Evolutionary conservation across 2,888 invertebrate genomes (phyloP).

Genomic region (Lepetodrilus schrolli): DNA sequence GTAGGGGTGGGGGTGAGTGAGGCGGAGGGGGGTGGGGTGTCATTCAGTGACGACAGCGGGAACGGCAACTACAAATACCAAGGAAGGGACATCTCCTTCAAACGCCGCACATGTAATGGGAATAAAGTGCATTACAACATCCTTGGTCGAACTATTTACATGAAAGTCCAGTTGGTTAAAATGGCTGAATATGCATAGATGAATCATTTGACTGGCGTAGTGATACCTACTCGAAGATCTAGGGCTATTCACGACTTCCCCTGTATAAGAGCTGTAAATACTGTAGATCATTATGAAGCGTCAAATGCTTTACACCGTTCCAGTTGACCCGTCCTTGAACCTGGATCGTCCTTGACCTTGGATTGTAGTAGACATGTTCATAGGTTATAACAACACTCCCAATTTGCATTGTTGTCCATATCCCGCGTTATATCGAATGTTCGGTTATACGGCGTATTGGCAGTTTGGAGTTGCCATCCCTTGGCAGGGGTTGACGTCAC

Average conservation of each 20-base stretch:
- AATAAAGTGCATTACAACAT: not conserved
- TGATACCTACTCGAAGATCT: not conserved
- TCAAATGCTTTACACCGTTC: not conserved
- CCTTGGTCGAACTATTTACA: conserved; percentile 9
- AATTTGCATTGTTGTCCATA: not conserved
- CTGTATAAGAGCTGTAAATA: conserved; percentile 1
- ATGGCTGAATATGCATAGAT: conserved; percentile 26
- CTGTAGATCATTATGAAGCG: conserved; percentile 4
- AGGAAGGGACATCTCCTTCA: not conserved
- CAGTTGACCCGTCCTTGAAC: not conserved
- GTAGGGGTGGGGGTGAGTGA: not conserved
- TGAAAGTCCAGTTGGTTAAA: conserved; percentile 26
- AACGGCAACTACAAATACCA: not conserved
- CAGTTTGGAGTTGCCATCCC: conserved; percentile 14
- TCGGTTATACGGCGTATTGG: not conserved
- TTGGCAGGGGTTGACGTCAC: conserved; percentile 30
- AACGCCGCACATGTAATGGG: not conserved
- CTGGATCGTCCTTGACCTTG: not conserved
- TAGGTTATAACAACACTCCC: not conserved
- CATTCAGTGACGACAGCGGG: not conserved
- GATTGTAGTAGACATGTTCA: no score
- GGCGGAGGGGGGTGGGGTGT: not conserved
- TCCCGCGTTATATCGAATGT: not conserved
- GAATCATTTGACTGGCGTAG: conserved; percentile 21
- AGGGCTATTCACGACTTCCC: not conserved